Base-by-base conservation (phyloP, 2,888 invertebrate species). In the Heliconius erato region DNA sequence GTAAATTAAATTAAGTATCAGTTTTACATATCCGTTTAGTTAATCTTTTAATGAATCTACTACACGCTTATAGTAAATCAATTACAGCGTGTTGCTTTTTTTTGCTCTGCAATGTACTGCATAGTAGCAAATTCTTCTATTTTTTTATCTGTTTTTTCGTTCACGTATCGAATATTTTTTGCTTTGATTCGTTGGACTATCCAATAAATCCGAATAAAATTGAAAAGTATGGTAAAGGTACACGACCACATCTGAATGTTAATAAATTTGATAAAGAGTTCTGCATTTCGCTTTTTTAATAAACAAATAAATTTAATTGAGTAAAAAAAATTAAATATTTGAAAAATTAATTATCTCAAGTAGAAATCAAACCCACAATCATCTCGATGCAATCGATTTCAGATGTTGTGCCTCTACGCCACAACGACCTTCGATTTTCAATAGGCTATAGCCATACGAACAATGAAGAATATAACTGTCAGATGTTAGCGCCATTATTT, bases 121-220 rank as follows among this genome's bases (percentile, higher is more conserved):
- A n/a, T 63, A 63, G 63, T 11, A 40, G 28, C 44, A 28, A 19
- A 63, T 79, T 74, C 63, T 67, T 80, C 40, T 44, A 76, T 76
- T 80, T 80, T 80, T 76, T 59, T 76, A 59, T 76, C 68, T 76
- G 54, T 3, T 67, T 74, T 80, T 54, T 65, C 67, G 68, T 80
- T 76, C 28, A 69, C 68, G 76, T 80, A 79, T 79, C 63, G 71
- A 63, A 80, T 72, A 80, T 80, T 74, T 72, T 80, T 74, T 76
- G 67, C 76, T 26, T 35, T 19, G 14, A 68, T 49, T 76, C 72
- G 35, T 23, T 54, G 54, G 23, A 54, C 54, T 54, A 54, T 74
- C 67, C 68, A 69, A 76, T 76, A 80, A 80, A 59, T 68, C 54
- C 32, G n/a, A 23, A 63, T 65, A 19, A 32, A 76, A 74, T n/a